Evolutionary conservation across 2,113 vertebrate genomes (phyloP).

Genomic region (Mobula birostris): DNA sequence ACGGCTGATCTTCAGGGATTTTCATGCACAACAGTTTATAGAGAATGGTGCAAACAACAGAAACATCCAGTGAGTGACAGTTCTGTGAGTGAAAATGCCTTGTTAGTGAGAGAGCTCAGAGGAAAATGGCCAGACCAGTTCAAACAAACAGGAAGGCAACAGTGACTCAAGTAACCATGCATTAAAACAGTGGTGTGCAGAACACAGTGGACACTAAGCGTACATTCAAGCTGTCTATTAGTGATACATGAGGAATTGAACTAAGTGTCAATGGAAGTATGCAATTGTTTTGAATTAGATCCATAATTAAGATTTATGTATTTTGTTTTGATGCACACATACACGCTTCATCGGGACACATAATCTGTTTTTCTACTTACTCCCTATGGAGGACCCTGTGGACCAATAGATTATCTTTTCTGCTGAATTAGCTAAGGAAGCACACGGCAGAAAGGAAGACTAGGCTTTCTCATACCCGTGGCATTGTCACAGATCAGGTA

Average conservation of each 20-base stretch:
- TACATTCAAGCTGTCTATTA: neutral
- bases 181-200: too few relatives aligned
- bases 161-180: too few relatives aligned
- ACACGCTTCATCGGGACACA: neutral
- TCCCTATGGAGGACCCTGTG: neutral
- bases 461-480: neutral
- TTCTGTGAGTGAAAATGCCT: too few relatives aligned
- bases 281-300: neutral
- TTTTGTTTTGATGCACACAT: neutral
- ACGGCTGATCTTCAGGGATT: too few relatives aligned
- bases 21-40: too few relatives aligned
- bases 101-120: too few relatives aligned
- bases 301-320: neutral
- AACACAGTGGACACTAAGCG: too few relatives aligned
- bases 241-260: neutral
- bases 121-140: too few relatives aligned
- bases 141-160: too few relatives aligned
- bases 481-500: neutral
- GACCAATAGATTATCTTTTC: too few relatives aligned
- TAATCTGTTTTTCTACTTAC: neutral
- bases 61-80: too few relatives aligned
- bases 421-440: neutral
- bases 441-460: neutral
- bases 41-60: too few relatives aligned
- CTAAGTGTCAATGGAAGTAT: neutral